Evolutionary conservation across 2,888 invertebrate genomes (phyloP).

Genomic region (Cataglyphis albicans): DNA sequence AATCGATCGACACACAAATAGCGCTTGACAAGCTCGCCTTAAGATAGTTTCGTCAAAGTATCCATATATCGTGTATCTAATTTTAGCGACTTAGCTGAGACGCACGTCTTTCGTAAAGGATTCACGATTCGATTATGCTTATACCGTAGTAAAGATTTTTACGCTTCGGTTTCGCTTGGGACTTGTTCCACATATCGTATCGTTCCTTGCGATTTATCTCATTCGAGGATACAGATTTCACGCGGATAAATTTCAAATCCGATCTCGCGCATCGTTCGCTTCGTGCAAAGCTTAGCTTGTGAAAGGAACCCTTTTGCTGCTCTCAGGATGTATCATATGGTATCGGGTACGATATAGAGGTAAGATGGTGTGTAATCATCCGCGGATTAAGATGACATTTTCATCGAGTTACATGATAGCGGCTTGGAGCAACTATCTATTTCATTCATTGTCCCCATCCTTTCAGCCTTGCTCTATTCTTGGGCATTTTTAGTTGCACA

Average conservation of each 20-base stretch:
- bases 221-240: slow-evolving; percentile 79
- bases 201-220: slow-evolving; percentile 6
- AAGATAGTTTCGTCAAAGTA: background rate
- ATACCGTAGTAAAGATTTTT: background rate
- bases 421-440: slow-evolving; percentile 2
- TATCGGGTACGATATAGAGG: slow-evolving; percentile 79
- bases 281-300: slow-evolving; percentile 35
- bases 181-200: background rate
- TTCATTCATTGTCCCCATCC: background rate
- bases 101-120: background rate
- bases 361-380: slow-evolving; percentile 82
- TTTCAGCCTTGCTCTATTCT: background rate
- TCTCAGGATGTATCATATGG: slow-evolving; percentile 72
- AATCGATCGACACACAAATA: background rate
- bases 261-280: slow-evolving; percentile 82
- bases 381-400: slow-evolving; percentile 70
- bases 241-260: slow-evolving; percentile 85
- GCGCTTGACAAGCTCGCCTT: too few species aligned
- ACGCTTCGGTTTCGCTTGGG: background rate
- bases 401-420: slow-evolving; percentile 32
- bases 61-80: background rate
- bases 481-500: slow-evolving; percentile 2
- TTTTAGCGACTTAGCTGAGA: background rate
- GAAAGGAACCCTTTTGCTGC: slow-evolving; percentile 73
- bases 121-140: background rate